phyloP scores from a whole-genome alignment of 2,888 invertebrate genomes.

The Mayetiola destructor region DNA sequence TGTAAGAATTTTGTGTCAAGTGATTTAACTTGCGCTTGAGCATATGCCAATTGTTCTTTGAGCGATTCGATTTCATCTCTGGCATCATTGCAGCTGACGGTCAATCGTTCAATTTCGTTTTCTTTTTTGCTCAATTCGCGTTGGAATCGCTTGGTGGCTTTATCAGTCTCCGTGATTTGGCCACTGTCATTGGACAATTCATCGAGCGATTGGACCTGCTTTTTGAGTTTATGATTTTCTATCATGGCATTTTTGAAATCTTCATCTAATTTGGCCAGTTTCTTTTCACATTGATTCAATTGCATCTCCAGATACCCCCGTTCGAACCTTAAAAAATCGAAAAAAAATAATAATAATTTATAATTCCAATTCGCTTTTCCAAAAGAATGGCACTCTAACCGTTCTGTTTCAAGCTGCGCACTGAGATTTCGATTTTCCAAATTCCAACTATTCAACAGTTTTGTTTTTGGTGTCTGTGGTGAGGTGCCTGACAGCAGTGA shows the following conservation, averaged over 20 bases:
- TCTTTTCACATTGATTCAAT: conserved; percentile 13
- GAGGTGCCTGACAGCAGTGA: conserved; percentile 16
- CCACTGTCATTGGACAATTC: not conserved
- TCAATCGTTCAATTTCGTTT: not conserved
- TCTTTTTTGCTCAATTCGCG: not conserved
- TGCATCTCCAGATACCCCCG: conserved; percentile 11
- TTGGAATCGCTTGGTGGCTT: not conserved
- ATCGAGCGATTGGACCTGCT: not conserved
- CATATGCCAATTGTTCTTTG: not conserved
- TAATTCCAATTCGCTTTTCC: too few species aligned
- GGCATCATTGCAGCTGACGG: not conserved
- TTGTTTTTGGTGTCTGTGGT: conserved; percentile 28
- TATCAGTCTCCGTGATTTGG: not conserved
- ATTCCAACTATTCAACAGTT: conserved; percentile 27
- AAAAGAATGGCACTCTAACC: conserved; percentile 21
- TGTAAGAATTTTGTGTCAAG: not conserved
- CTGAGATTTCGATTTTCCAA: conserved; percentile 28
- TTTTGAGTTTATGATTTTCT: not conserved
- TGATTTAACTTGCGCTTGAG: not conserved
- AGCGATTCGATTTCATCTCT: not conserved
- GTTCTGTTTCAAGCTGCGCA: conserved; percentile 29
- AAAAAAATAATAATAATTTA: too few species aligned
- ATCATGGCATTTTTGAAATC: not conserved
- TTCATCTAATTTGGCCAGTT: conserved; percentile 2
- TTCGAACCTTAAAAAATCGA: too few species aligned